phyloP scores from a whole-genome alignment of 1,140 invertebrate genomes.

The Heliothis virescens region DNA sequence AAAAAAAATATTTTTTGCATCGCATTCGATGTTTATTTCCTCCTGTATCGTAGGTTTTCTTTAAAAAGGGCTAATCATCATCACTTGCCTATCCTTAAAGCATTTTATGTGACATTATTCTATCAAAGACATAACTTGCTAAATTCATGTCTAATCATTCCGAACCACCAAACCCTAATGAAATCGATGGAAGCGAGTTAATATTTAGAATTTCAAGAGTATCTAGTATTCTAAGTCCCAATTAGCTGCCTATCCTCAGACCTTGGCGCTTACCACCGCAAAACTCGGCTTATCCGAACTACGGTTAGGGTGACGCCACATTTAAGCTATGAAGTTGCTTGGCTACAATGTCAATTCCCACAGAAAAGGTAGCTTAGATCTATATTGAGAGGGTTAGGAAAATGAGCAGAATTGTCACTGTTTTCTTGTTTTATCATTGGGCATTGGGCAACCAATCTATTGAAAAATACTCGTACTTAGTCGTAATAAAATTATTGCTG shows the following conservation, averaged over 20 bases:
- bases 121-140: too few species aligned
- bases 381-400: background rate
- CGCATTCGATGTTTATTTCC: too few species aligned
- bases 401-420: background rate
- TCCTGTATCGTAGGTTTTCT: too few species aligned
- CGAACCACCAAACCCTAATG: background rate
- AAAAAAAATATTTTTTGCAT: too few species aligned
- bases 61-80: too few species aligned
- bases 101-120: too few species aligned
- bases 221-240: slow-evolving; percentile 25
- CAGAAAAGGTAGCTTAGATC: background rate
- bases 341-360: background rate
- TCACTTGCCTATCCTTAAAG: too few species aligned
- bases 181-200: slow-evolving; percentile 7
- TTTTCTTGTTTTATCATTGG: too few species aligned
- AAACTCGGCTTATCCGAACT: slow-evolving; percentile 34
- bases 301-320: slow-evolving; percentile 1
- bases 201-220: slow-evolving; percentile 27
- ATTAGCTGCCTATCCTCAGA: slow-evolving; percentile 20
- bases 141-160: too few species aligned
- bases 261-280: slow-evolving; percentile 19
- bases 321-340: slow-evolving; percentile 1
- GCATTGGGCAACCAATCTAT: too few species aligned
- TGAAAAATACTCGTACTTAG: too few species aligned
- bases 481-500: too few species aligned